Conservation (phyloP, 2,888 invertebrate species). For the Flexamia atlantica region DNA sequence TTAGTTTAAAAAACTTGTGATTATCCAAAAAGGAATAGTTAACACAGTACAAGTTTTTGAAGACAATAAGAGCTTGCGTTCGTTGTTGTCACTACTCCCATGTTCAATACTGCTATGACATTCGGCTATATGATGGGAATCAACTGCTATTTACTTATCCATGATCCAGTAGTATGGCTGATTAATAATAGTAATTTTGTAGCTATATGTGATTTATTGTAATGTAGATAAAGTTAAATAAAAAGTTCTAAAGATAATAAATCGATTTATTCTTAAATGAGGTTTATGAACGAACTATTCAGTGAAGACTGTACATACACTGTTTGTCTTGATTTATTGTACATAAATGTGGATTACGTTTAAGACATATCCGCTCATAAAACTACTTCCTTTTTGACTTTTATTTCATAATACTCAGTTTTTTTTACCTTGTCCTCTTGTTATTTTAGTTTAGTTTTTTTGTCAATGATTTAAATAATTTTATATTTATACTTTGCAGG, state of each 20-base stretch:
- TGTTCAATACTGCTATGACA: too few species aligned
- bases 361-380: neutral
- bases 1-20: too few species aligned
- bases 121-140: too few species aligned
- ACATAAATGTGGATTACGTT: conserved; percentile 15
- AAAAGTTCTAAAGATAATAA: conserved; percentile 14
- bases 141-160: too few species aligned
- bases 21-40: too few species aligned
- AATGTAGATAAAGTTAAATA: conserved; percentile 10
- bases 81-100: too few species aligned
- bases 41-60: too few species aligned
- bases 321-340: conserved; percentile 29
- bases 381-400: neutral
- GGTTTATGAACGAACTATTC: conserved; percentile 20
- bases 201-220: conserved; percentile 25
- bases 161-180: neutral
- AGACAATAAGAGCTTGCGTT: too few species aligned
- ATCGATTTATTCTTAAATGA: conserved; percentile 20
- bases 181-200: conserved; percentile 6
- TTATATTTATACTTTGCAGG: neutral
- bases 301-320: conserved; percentile 23
- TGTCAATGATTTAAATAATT: neutral
- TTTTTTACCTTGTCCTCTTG: neutral
- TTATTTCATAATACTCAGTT: neutral
- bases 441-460: neutral